Conservation (phyloP, 35 echinoderm and acorn worm species). For the Strongylocentrotus purpuratus region DNA sequence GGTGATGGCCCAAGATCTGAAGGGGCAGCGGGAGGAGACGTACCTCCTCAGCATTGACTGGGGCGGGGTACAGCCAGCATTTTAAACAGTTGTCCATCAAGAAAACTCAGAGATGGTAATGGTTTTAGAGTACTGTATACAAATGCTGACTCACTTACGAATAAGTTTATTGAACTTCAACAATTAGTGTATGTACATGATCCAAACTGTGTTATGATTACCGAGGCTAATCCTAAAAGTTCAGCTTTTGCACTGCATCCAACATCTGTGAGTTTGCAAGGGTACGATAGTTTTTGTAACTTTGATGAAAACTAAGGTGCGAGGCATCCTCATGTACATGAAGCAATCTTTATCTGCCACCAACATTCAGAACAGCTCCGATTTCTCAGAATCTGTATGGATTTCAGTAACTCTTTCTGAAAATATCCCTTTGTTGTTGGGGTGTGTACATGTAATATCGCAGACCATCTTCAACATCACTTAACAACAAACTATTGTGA, state of each 20-base stretch:
- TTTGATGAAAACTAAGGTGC: slow-evolving; percentile 18
- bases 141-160: slow-evolving; percentile 45
- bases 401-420: slow-evolving; percentile 22
- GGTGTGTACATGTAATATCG: not conserved
- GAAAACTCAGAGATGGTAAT: not conserved
- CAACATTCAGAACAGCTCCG: not conserved
- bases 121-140: slow-evolving; percentile 38
- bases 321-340: slow-evolving; percentile 11
- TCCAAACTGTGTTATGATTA: slow-evolving; percentile 39
- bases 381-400: slow-evolving; percentile 38
- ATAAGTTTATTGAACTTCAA: slow-evolving; percentile 36
- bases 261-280: slow-evolving; percentile 23
- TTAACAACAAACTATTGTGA: not conserved
- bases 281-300: not conserved
- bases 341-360: slow-evolving; percentile 35
- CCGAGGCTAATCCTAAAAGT: slow-evolving; percentile 38
- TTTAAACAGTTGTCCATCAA: not conserved
- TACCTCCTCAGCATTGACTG: slow-evolving; percentile 24
- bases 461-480: not conserved
- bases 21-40: not conserved
- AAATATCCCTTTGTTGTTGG: not conserved
- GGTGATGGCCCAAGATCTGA: not conserved
- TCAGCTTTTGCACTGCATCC: slow-evolving; percentile 21
- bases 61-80: not conserved
- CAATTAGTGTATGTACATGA: slow-evolving; percentile 33